Conservation (phyloP, 2,888 invertebrate genomes). For the Disparrhopalites patrizii region DNA sequence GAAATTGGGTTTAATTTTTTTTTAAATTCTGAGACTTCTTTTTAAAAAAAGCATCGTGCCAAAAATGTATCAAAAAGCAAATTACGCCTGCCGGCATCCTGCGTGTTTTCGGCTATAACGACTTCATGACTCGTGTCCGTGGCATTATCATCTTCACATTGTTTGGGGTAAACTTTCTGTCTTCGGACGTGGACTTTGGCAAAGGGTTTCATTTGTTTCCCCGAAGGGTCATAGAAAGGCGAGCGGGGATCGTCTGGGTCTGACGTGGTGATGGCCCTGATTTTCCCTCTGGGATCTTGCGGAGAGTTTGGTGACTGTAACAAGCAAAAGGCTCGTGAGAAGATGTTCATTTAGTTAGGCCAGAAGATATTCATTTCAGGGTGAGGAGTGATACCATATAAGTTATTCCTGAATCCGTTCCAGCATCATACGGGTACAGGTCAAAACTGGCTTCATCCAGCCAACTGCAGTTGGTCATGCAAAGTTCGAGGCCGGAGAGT, state of each 20-base stretch:
- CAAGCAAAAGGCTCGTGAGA: too few relatives aligned
- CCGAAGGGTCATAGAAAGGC: conserved; percentile 80
- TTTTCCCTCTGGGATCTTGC: conserved; percentile 73
- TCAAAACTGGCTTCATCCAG: conserved; percentile 74
- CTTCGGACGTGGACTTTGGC: conserved; percentile 72
- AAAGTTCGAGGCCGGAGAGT: conserved; percentile 80
- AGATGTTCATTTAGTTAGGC: too few relatives aligned
- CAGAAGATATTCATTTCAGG: background rate
- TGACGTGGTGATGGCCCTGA: conserved; percentile 82
- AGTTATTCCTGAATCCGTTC: conserved; percentile 87
- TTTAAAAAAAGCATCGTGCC: too few relatives aligned
- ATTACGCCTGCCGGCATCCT: conserved; percentile 66
- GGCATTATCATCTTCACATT: conserved; percentile 59
- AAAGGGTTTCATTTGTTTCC: conserved; percentile 71
- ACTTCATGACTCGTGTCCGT: conserved; percentile 40
- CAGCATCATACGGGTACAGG: conserved; percentile 91
- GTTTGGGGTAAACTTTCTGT: conserved; percentile 63
- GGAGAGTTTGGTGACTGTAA: conserved; percentile 77
- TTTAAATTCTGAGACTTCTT: too few relatives aligned
- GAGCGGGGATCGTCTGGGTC: conserved; percentile 87
- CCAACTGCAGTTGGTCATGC: conserved; percentile 87
- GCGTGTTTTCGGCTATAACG: conserved; percentile 61
- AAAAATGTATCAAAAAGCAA: too few relatives aligned
- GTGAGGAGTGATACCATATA: conserved; percentile 65
- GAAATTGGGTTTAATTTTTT: too few relatives aligned